Evolutionary conservation across 1,140 invertebrate genomes (phyloP).

Genomic region (Aphelenchoides fujianensis): DNA sequence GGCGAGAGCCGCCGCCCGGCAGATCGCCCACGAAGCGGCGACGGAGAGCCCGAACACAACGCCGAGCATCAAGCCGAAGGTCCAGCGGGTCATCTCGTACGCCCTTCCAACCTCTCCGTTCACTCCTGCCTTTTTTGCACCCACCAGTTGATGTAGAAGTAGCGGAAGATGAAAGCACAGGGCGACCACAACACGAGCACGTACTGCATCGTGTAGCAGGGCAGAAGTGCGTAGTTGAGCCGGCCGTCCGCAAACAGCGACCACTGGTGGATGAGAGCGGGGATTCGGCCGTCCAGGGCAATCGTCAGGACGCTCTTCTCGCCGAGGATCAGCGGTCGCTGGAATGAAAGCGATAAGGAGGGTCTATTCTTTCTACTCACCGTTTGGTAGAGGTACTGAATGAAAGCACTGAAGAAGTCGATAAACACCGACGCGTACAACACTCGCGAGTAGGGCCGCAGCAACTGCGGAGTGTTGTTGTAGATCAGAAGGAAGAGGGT

Average conservation of each 20-base stretch:
- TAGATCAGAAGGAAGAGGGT: not conserved
- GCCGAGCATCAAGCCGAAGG: not conserved
- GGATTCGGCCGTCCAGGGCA: not conserved
- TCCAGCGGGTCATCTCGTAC: not conserved
- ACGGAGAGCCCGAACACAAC: not conserved
- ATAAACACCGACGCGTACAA: not conserved
- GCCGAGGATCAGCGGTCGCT: not conserved
- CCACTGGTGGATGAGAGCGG: not conserved
- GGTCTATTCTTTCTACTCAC: not conserved
- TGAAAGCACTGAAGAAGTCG: not conserved
- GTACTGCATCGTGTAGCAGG: slow-evolving; percentile 1
- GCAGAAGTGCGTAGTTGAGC: not conserved
- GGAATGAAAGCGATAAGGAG: not conserved
- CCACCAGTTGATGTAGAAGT: not conserved
- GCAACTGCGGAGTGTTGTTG: not conserved
- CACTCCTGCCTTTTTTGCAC: not conserved
- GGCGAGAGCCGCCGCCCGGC: not conserved
- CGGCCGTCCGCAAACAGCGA: not conserved
- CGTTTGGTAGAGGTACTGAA: not conserved
- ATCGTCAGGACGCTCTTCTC: not conserved
- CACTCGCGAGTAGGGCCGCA: not conserved
- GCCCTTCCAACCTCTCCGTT: not conserved
- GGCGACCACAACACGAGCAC: not conserved
- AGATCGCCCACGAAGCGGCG: not conserved
- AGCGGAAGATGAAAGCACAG: not conserved